phyloP scores from a whole-genome alignment of 2,113 vertebrate genomes.

The Austrofundulus limnaeus region DNA sequence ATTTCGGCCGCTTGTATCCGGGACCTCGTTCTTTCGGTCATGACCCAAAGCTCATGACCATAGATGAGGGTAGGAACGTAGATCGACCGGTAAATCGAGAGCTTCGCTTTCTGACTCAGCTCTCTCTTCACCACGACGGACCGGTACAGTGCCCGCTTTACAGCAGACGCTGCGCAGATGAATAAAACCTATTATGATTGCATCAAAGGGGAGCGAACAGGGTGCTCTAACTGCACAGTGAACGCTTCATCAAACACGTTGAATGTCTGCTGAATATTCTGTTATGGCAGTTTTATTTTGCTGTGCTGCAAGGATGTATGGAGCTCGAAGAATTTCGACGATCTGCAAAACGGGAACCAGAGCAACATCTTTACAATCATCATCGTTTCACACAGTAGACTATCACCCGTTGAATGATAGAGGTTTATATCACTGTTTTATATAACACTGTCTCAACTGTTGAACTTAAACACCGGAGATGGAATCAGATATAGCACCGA shows the following conservation, averaged over 20 bases:
- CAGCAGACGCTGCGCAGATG: no score
- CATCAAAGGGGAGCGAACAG: conserved; percentile 10
- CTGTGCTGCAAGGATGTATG: conserved; percentile 2
- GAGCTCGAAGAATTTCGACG: conserved; percentile 16
- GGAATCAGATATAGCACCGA: conserved; percentile 22
- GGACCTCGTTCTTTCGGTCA: no score
- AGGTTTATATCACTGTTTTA: conserved; percentile 25
- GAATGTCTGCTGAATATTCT: conserved; percentile 37
- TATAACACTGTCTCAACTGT: conserved; percentile 25
- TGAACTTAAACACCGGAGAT: neutral
- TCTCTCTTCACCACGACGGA: no score
- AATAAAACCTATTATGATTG: conserved; percentile 37
- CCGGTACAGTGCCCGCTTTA: no score
- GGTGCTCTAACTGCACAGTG: conserved; percentile 19
- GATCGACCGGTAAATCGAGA: no score
- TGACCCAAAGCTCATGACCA: no score
- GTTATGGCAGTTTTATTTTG: conserved; percentile 1
- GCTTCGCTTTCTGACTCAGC: no score
- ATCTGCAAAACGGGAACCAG: conserved; percentile 25
- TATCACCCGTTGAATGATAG: neutral
- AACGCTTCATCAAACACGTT: conserved; percentile 28
- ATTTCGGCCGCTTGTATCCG: no score
- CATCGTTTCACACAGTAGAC: neutral
- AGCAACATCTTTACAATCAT: conserved; percentile 16
- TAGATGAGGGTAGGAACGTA: no score